Conservation (phyloP, 2,113 vertebrate genomes). For the Neopipo cinnamomea region DNA sequence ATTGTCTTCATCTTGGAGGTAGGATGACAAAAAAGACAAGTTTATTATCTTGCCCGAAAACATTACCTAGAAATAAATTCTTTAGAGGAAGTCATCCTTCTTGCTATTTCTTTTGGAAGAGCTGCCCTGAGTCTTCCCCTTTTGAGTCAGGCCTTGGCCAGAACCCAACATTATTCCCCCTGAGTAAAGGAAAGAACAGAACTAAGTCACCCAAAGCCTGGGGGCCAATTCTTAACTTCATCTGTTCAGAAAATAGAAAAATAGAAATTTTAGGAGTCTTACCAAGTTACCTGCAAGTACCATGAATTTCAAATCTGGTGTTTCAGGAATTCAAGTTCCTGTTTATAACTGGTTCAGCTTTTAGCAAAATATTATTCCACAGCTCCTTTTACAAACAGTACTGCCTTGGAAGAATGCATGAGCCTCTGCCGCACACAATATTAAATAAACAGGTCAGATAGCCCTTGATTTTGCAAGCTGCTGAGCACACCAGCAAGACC, state of each 20-base stretch:
- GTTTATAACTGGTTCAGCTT: not conserved
- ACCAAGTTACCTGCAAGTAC: not conserved
- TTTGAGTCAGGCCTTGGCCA: not conserved
- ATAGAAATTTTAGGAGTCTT: not conserved
- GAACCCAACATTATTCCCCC: not conserved
- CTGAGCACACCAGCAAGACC: not conserved
- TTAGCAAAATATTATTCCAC: not conserved
- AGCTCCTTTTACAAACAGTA: not conserved
- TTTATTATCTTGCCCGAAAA: slow-evolving; percentile 30
- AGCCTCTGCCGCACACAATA: not conserved
- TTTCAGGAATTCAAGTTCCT: not conserved
- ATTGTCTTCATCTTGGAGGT: slow-evolving; percentile 10
- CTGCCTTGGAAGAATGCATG: not conserved
- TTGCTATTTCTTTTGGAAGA: slow-evolving; percentile 6
- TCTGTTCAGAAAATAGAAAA: not conserved
- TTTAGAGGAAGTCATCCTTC: not conserved
- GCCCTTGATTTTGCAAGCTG: not conserved
- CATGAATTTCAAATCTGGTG: not conserved
- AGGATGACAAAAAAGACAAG: not conserved
- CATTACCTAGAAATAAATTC: slow-evolving; percentile 9
- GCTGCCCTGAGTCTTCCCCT: not conserved
- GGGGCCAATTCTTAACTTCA: not conserved
- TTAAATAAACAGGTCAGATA: not conserved
- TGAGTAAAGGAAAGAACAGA: not conserved
- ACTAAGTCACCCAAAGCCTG: not conserved